Base-by-base conservation (phyloP, 2,113 vertebrate species). In the Galemys pyrenaicus region DNA sequence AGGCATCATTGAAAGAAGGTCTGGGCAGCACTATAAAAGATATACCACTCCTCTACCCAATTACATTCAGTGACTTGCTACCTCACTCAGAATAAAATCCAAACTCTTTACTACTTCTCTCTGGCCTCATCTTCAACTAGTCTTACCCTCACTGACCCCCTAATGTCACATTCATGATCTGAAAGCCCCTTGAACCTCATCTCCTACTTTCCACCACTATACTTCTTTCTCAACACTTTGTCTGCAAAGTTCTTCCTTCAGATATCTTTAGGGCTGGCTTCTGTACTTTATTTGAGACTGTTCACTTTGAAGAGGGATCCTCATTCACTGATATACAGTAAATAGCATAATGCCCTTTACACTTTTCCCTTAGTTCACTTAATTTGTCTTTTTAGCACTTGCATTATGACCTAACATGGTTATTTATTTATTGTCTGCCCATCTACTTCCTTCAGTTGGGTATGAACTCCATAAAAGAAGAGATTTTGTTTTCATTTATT, bases 301-400 rank as follows among this genome's bases (percentile, higher is more conserved):
- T 75, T 65, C n/a, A 37, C 32, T 81, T 70, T n/a, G 75, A n/a
- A 46, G 37, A 78, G 35, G 11, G 19, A 24, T 85, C 94, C 37
- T 84, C 10, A 56, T 5, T 68, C 30, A 79, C 4, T 19, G 90
- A 51, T 7, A 3, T 32, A 35, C 22, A 78, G 5, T 28, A 67
- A 83, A 79, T 3, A 79, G 58, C 28, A 39, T 41, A 67, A 6
- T 35, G 3, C 11, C 6, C 24, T 68, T 90, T 79, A 24, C 13
- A 65, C 35, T 46, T 2, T 87, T 64, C 44, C 20, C 17, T 92
- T 86, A 54, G 39, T 87, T 95, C 35, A 68, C 22, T 89, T 65
- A 60, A 28, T 44, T 54, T 89, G 67, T 79, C 16, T 39, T 87
- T 91, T 87, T 51, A 86, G 67, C 17, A 56, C 75, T 88, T 95